Base-by-base conservation (phyloP, 1,140 invertebrate species). In the Steinernema feltiae region DNA sequence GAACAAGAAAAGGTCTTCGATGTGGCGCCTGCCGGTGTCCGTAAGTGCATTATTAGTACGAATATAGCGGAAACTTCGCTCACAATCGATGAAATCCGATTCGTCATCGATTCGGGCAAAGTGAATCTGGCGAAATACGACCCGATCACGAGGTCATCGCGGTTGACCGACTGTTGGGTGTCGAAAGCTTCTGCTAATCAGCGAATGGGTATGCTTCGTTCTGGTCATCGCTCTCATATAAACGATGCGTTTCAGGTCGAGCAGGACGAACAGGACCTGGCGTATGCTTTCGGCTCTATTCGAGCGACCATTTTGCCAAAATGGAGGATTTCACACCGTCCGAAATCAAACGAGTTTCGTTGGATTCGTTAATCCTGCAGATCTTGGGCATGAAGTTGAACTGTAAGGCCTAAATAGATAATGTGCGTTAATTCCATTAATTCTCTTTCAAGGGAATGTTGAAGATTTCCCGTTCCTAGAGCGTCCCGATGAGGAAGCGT, bases 61-160 rank as follows among this genome's bases (percentile, higher is more conserved):
- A 99, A 99, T 85, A 98, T 99, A 75, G 96, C 97, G 0, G 97
- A 99, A 89, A 99, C 97, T 0, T 98, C 95, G 1, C 92, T 99
- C 1, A 99, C 97, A 0, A 98, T 99, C 76, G 97, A 99, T 88
- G 97, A 96, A 1, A 93, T 99, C 76, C 89, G 96, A 84, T 99
- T 99, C 89, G 96, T 99, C 0, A 91, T 94, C 2, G 97, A 99
- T 88, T 97, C 94, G 17, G 89, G 89, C 48, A 89, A 89, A 84
- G 88, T 88, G 72, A 80, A 85, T 77, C 69, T 80, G 27, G 81
- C 86, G 3, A 81, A 76, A 29, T 86, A 83, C 73, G 85, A 85
- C 69, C 69, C 85, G 18, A 63, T 70, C n/a, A 82, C 83, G 1
- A 48, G 83, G 48, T 84, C 77, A 0, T 84, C 85, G n/a, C 72